phyloP scores from a whole-genome alignment of 2,888 invertebrate species.

The Morpho achilles region DNA sequence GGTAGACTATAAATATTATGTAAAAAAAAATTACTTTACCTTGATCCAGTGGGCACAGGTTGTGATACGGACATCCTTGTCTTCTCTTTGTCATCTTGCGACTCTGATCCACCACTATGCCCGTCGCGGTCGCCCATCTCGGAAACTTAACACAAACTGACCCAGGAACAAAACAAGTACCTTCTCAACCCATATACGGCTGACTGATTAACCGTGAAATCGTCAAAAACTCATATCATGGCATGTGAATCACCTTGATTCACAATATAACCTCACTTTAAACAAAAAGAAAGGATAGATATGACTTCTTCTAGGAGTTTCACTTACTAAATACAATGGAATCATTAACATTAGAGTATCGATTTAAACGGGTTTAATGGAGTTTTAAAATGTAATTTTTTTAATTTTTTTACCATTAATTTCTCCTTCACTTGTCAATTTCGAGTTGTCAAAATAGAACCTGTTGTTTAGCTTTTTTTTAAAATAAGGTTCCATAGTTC shows the following conservation, averaged over 20 bases:
- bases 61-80: conserved; percentile 45
- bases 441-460: conserved; percentile 26
- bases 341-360: conserved; percentile 10
- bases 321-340: conserved; percentile 2
- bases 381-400: not conserved
- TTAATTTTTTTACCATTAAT: conserved; percentile 35
- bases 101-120: conserved; percentile 45
- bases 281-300: conserved; percentile 34
- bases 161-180: conserved; percentile 35
- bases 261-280: conserved; percentile 61
- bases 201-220: conserved; percentile 41
- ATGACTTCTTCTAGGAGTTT: not conserved
- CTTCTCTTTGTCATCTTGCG: conserved; percentile 46
- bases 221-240: conserved; percentile 53
- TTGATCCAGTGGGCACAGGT: conserved; percentile 57
- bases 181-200: conserved; percentile 60
- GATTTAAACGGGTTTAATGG: conserved; percentile 3
- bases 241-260: conserved; percentile 46
- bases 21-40: conserved; percentile 34
- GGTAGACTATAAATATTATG: not conserved
- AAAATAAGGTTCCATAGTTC: no score
- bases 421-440: conserved; percentile 70
- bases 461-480: no score
- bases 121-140: conserved; percentile 63
- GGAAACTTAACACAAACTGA: conserved; percentile 42